Percentiles rank a stretch among this genome's conserved stretches.
Evolutionary conservation across 2,113 vertebrate species (phyloP).

Genomic region (Lethenteron camtschaticum): DNA sequence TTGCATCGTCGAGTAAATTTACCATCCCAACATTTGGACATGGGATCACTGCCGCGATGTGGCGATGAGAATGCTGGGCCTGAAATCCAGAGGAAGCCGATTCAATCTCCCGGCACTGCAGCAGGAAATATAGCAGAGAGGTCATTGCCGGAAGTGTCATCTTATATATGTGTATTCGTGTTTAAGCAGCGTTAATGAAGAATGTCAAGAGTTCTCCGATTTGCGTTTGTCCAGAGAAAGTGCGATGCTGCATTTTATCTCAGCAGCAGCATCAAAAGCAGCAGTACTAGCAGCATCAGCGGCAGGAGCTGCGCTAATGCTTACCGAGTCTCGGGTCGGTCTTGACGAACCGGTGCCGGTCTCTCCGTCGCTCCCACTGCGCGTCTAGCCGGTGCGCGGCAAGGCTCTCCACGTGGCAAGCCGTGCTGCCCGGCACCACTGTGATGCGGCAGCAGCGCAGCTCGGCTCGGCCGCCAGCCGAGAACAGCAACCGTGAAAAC

Average conservation of each 20-base stretch:
- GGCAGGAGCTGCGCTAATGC: slow-evolving; percentile 7
- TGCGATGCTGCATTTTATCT: not conserved
- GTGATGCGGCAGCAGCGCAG: slow-evolving; percentile 48
- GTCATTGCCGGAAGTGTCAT: too few species aligned
- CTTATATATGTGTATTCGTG: too few species aligned
- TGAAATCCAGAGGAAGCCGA: too few species aligned
- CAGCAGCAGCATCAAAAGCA: not conserved
- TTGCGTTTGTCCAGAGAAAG: not conserved
- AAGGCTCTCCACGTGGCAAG: slow-evolving; percentile 53
- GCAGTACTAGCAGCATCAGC: not conserved
- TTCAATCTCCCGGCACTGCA: too few species aligned
- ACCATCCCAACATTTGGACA: not conserved
- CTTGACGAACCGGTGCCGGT: slow-evolving; percentile 57
- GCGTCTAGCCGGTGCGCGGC: slow-evolving; percentile 54
- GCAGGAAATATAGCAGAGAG: too few species aligned
- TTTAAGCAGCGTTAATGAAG: too few species aligned
- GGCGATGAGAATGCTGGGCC: not conserved
- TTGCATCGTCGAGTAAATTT: not conserved
- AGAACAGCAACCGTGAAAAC: slow-evolving; percentile 33
- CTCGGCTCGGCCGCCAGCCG: slow-evolving; percentile 63
- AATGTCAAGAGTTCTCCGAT: too few species aligned
- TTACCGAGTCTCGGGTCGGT: slow-evolving; percentile 73
- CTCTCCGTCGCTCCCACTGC: slow-evolving; percentile 50
- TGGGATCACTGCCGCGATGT: not conserved
- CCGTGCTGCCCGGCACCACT: slow-evolving; percentile 12